A percentile compares a stretch with the other conserved stretches of the same genome.
Conservation (phyloP, 1,140 invertebrate genomes). For the Saccostrea glomerata region DNA sequence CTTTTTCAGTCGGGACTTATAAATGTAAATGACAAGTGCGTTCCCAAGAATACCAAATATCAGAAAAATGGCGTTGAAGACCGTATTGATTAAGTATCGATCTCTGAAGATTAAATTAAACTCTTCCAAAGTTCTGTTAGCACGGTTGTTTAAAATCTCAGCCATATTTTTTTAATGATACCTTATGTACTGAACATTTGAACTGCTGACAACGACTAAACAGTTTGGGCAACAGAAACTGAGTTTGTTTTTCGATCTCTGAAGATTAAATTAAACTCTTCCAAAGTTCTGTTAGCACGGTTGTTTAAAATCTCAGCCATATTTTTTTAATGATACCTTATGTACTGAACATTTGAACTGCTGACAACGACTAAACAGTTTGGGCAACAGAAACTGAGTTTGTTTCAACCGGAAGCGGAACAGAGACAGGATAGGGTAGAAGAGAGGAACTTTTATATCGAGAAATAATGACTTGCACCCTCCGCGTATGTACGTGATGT, state of each 20-base stretch:
- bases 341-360: background rate
- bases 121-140: background rate
- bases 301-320: background rate
- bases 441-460: background rate
- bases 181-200: background rate
- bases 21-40: conserved; percentile 52
- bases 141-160: background rate
- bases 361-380: background rate
- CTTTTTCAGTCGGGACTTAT: background rate
- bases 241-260: too few species aligned
- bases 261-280: background rate
- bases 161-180: background rate
- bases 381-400: background rate
- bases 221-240: background rate
- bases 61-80: conserved; percentile 29
- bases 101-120: background rate
- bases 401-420: background rate
- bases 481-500: background rate
- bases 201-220: background rate
- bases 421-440: background rate
- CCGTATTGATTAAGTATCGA: background rate
- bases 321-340: background rate
- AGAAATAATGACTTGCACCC: background rate
- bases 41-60: conserved; percentile 54
- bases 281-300: background rate